phyloP scores from a whole-genome alignment of 1,140 invertebrate species.

The Lucilia sericata region DNA sequence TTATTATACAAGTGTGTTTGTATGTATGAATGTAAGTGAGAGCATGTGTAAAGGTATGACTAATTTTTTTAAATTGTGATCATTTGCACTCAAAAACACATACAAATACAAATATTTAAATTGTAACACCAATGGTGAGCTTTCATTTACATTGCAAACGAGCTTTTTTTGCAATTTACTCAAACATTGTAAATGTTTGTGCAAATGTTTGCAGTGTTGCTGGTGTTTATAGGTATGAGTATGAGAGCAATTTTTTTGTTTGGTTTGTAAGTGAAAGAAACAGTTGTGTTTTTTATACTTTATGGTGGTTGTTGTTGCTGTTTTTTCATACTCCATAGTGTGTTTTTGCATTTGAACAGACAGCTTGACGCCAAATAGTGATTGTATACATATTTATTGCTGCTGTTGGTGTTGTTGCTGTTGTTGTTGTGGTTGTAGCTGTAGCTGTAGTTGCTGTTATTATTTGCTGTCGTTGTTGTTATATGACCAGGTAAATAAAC shows the following conservation, averaged over 20 bases:
- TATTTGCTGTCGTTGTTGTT: not conserved
- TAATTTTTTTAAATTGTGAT: not conserved
- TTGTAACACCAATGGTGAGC: too few species aligned
- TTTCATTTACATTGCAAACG: too few species aligned
- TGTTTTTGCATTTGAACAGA: constrained; percentile 23
- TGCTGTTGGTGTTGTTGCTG: not conserved
- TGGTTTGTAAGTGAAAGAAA: not conserved
- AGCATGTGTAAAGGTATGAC: not conserved
- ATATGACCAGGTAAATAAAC: constrained; percentile 10
- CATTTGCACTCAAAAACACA: not conserved
- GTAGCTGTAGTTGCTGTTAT: too few species aligned
- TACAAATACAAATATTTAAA: too few species aligned
- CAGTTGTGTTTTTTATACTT: constrained; percentile 2
- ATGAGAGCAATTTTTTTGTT: not conserved
- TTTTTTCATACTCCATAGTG: not conserved
- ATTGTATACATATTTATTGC: not conserved
- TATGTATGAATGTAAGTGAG: not conserved
- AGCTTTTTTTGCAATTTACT: too few species aligned
- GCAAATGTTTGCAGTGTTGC: not conserved
- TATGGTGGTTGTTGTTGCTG: not conserved
- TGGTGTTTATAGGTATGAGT: not conserved
- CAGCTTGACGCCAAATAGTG: constrained; percentile 20
- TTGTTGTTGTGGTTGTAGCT: not conserved
- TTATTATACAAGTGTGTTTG: too few species aligned
- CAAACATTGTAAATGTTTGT: not conserved